Evolutionary conservation across 2,888 invertebrate species (phyloP), one percentile per base, ranked within the genome.

Genomic region (Fabriciana adippe): DNA sequence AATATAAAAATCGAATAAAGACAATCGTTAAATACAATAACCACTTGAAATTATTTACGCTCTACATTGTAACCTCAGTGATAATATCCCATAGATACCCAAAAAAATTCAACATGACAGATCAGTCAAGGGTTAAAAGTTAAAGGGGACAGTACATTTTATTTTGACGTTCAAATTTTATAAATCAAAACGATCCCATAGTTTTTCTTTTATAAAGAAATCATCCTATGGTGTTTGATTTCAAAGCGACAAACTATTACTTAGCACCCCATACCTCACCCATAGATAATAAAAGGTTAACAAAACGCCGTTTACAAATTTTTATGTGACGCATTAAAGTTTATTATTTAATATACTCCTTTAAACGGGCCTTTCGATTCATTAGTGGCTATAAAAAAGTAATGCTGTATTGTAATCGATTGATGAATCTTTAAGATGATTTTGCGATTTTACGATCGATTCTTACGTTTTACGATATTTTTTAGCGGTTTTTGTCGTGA

Each of bases 361-460:
- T 70, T 69, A 67, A 65, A 71, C 69, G 73, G 69, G 54, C 57
- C 71, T 71, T 75, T 76, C 71, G 81, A 78, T 90, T 90, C 90
- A 91, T 91, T 91, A 90, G 86, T 76, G 82, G 84, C 76, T 87
- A 89, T 90, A 91, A 91, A 91, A 90, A 89, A 80, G 84, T 89
- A 87, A 90, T 88, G 85, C 76, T 70, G 83, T 78, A 88, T 90
- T 90, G 90, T 89, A 81, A 86, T 86, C 83, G 81, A 85, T 88
- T 85, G 85, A 87, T 86, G 87, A 86, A 86, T 88, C 87, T 87
- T 81, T 79, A 79, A 82, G 88, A 89, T 91, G 91, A 90, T 90
- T 84, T 84, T 85, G 90, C 89, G 82, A 87, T 84, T 89, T 90
- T 90, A 90, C 86, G 88, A 89, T 85, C 87, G 85, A 83, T 83